Evolutionary conservation across 1,140 invertebrate species (phyloP), one percentile per base, ranked within the genome.

Genomic region (Aethina tumida): DNA sequence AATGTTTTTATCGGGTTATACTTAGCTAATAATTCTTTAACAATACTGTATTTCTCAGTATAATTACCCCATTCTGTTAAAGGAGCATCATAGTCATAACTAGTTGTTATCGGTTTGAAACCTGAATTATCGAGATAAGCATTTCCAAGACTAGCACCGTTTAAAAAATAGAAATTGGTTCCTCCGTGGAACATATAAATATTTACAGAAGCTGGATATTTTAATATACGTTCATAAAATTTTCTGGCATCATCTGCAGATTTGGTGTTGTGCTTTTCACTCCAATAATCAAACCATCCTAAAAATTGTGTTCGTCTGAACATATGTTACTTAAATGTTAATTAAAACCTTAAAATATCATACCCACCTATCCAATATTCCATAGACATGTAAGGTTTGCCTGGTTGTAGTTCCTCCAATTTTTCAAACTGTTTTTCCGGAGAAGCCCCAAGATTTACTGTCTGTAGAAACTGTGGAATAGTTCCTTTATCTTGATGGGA

Each of bases 111-210:
- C 1, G 70, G 52, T 28, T 60, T 49, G 39, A 66, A 72, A 3
- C 28, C 35, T 5, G 45, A 48, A 28, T 51, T 47, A 26, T 51
- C 41, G 4, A 47, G 9, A 10, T 24, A 19, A 6, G 1, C 27
- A 12, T 42, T 47, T 8, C 12, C 44, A 39, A 24, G 29, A 46
- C 76, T 76, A 3, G 72, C 70, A 15, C 78, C 78, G 42, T 72
- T 69, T 55, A 73, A 71, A 50, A 79, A 82, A 4, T 74, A 78
- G 55, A 76, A 82, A 56, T 71, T 80, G 0, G 78, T 80, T 9
- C 79, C 79, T 8, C 77, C 78, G 48, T 76, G 73, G 46, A 81
- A 79, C 77, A 82, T 79, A 59, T 79, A 80, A 41, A 77, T 67
- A 54, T 76, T 79, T 27, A 81, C 64, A 3, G 71, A 76, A 14